These are phyloP conservation scores for Asbolus verrucosus DNA, from an alignment of 1,140 invertebrate species.

Conservation along the genomic window DNA sequence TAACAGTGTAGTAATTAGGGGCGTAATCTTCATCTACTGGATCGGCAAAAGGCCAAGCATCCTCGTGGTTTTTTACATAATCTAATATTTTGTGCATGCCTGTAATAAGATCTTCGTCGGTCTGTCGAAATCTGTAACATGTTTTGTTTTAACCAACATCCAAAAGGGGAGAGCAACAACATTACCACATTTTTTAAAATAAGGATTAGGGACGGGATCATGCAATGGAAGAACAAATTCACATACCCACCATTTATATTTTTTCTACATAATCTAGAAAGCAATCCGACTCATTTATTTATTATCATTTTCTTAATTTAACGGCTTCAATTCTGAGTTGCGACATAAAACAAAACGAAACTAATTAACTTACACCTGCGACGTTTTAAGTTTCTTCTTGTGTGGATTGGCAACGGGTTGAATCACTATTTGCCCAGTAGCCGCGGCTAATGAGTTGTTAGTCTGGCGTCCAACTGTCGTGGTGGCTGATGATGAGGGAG, in stretches of 20 bases:
- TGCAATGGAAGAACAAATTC: slow-evolving; percentile 17
- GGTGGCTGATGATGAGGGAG: slow-evolving; percentile 38
- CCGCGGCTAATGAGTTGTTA: slow-evolving; percentile 87
- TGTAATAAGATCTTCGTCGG: slow-evolving; percentile 84
- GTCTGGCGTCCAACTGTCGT: slow-evolving; percentile 77
- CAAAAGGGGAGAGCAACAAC: too few species aligned
- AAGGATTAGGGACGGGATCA: slow-evolving; percentile 10
- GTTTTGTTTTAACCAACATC: too few species aligned
- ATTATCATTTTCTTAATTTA: too few species aligned
- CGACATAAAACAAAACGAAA: slow-evolving; percentile 11
- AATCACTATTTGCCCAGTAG: slow-evolving; percentile 85
- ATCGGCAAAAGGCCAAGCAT: slow-evolving; percentile 93
- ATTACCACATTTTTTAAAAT: slow-evolving; percentile 40
- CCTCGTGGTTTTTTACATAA: slow-evolving; percentile 84
- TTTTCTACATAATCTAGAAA: neutral
- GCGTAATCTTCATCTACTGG: slow-evolving; percentile 92
- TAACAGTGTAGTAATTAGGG: slow-evolving; percentile 85
- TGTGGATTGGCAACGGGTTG: slow-evolving; percentile 66
- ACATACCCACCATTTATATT: slow-evolving; percentile 8
- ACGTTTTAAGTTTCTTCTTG: slow-evolving; percentile 73
- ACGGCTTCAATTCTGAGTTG: too few species aligned
- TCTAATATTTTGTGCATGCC: slow-evolving; percentile 92
- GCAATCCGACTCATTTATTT: too few species aligned
- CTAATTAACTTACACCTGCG: slow-evolving; percentile 71
- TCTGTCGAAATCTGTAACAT: slow-evolving; percentile 76